Evolutionary conservation across 2,888 invertebrate species (phyloP).

Genomic region (Blera fallax): DNA sequence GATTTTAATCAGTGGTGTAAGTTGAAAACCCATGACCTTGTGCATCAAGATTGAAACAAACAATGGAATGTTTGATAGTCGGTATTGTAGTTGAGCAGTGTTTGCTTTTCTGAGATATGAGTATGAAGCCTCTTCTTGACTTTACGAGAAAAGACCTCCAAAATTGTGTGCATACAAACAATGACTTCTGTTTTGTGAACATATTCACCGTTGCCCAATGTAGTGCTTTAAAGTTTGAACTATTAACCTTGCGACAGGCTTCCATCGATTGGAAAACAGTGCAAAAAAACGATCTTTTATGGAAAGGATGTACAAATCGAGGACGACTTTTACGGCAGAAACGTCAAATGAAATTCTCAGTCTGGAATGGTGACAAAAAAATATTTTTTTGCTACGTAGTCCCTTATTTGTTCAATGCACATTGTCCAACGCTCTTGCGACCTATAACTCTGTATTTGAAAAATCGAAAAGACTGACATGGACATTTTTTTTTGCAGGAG

Average conservation of each 20-base stretch:
- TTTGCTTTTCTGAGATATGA: slow-evolving; percentile 1
- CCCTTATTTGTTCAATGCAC: too few species aligned
- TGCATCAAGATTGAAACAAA: background rate
- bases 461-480: too few species aligned
- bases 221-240: background rate
- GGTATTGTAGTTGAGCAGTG: background rate
- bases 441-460: too few species aligned
- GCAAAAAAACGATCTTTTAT: too few species aligned
- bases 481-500: too few species aligned
- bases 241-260: background rate
- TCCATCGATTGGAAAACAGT: background rate
- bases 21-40: slow-evolving; percentile 15
- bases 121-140: background rate
- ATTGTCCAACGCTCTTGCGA: too few species aligned
- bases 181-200: background rate
- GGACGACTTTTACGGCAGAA: too few species aligned
- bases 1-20: background rate
- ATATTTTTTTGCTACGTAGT: too few species aligned
- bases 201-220: background rate
- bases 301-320: too few species aligned
- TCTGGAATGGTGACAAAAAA: too few species aligned
- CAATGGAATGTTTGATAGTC: slow-evolving; percentile 5
- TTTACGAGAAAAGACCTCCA: background rate
- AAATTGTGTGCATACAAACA: background rate
- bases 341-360: too few species aligned